These are phyloP conservation scores for Anniella stebbinsi DNA, from an alignment of 2,797 vertebrate species.

Conservation along the genomic window DNA sequence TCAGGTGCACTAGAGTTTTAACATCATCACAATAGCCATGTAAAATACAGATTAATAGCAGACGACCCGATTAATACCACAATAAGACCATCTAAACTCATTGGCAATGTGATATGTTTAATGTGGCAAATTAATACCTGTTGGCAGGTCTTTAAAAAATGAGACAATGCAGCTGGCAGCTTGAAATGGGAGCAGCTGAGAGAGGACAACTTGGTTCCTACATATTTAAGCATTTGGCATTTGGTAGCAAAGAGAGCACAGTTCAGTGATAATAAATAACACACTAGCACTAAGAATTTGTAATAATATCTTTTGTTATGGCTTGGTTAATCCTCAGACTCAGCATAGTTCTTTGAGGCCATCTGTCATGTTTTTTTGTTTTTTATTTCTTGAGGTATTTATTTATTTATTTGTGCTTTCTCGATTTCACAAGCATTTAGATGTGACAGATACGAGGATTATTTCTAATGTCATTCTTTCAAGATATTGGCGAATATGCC, in stretches of 20 bases:
- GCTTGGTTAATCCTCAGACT: slow-evolving; percentile 70
- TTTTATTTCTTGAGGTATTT: slow-evolving; percentile 48
- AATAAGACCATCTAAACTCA: slow-evolving; percentile 70
- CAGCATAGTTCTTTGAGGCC: slow-evolving; percentile 66
- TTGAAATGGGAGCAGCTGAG: slow-evolving; percentile 73
- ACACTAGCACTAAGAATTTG: slow-evolving; percentile 69
- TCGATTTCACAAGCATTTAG: background rate
- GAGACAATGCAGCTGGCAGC: slow-evolving; percentile 74
- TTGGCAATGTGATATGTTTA: slow-evolving; percentile 69
- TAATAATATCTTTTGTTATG: slow-evolving; percentile 75
- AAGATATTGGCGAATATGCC: background rate
- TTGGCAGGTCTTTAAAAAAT: slow-evolving; percentile 70
- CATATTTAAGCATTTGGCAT: slow-evolving; percentile 74
- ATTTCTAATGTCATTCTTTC: background rate
- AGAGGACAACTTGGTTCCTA: slow-evolving; percentile 66
- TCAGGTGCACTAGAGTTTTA: slow-evolving; percentile 60
- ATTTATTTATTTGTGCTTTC: slow-evolving; percentile 15
- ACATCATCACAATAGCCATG: slow-evolving; percentile 60
- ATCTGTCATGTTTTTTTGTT: slow-evolving; percentile 67
- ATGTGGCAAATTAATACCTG: slow-evolving; percentile 69
- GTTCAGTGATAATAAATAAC: slow-evolving; percentile 77
- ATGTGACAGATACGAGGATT: background rate
- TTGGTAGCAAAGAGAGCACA: slow-evolving; percentile 75
- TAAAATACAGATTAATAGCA: slow-evolving; percentile 69
- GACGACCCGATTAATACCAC: slow-evolving; percentile 62